A percentile compares a stretch with the other conserved stretches of the same genome.
Conservation (phyloP, 2,888 invertebrate species). For the Oligia fasciuncula region DNA sequence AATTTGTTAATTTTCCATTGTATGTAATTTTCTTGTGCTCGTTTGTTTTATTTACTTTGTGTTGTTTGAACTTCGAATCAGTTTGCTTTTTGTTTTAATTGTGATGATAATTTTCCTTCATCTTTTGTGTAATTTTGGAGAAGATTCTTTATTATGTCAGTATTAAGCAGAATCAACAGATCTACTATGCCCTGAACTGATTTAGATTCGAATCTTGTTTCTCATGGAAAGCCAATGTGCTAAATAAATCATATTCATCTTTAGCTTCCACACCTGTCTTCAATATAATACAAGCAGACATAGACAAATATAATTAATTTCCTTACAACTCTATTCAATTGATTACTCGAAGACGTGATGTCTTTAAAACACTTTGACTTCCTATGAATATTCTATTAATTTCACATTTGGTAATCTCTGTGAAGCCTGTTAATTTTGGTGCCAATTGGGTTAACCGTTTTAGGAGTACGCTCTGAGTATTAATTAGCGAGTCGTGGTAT, state of each 20-base stretch:
- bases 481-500: slow-evolving; percentile 62
- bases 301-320: slow-evolving; percentile 18
- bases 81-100: slow-evolving; percentile 34
- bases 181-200: background rate
- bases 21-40: slow-evolving; percentile 47
- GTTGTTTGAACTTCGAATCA: slow-evolving; percentile 39
- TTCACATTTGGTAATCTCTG: slow-evolving; percentile 60
- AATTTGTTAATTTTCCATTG: slow-evolving; percentile 58
- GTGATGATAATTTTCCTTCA: slow-evolving; percentile 7
- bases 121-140: slow-evolving; percentile 1
- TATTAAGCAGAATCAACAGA: slow-evolving; percentile 7
- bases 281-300: background rate
- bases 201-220: slow-evolving; percentile 4
- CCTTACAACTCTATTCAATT: slow-evolving; percentile 34
- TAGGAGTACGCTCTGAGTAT: slow-evolving; percentile 56
- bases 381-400: slow-evolving; percentile 62
- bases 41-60: slow-evolving; percentile 47
- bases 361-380: slow-evolving; percentile 50
- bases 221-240: background rate
- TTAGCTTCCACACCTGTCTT: background rate
- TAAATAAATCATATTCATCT: slow-evolving; percentile 18
- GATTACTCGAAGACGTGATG: slow-evolving; percentile 49
- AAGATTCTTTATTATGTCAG: background rate
- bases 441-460: slow-evolving; percentile 64
- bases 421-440: slow-evolving; percentile 61